Conservation (phyloP, 2,113 vertebrate species). For the Hassar affinis region DNA sequence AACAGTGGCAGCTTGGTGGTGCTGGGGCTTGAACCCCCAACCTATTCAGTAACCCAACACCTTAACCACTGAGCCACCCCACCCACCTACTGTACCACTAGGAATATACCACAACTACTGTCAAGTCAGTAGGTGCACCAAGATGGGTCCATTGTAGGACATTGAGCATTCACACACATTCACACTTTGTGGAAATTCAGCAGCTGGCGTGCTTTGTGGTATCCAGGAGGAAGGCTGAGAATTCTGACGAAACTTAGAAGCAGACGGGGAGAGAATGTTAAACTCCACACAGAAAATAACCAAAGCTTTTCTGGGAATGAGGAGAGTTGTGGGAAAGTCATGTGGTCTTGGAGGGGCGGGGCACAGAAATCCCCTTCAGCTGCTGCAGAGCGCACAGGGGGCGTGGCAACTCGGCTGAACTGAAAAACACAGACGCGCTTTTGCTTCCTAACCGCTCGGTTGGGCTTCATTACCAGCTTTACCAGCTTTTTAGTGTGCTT, state of each 20-base stretch:
- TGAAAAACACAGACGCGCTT: background rate
- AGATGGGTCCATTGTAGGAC: background rate
- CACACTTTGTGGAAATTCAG: background rate
- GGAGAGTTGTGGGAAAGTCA: constrained; percentile 10
- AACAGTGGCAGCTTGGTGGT: too few relatives aligned
- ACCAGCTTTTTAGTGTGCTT: background rate
- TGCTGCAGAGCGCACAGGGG: background rate
- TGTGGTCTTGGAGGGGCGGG: background rate
- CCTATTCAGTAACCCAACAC: too few relatives aligned
- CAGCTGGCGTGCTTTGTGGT: background rate
- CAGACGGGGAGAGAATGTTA: background rate
- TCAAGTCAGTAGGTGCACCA: background rate
- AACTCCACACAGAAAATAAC: background rate
- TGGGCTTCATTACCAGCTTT: background rate
- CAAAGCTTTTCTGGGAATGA: background rate
- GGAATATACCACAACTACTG: background rate
- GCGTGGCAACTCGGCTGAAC: background rate
- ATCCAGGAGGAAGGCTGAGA: background rate
- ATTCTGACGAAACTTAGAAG: too few relatives aligned
- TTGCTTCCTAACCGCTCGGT: background rate
- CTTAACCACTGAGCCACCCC: too few relatives aligned
- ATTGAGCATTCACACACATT: background rate
- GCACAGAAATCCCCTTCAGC: constrained; percentile 19
- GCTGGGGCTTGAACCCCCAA: too few relatives aligned
- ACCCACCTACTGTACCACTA: too few relatives aligned